These are phyloP conservation scores for Aphrophora alni DNA, from an alignment of 2,888 invertebrate species.

Conservation along the genomic window DNA sequence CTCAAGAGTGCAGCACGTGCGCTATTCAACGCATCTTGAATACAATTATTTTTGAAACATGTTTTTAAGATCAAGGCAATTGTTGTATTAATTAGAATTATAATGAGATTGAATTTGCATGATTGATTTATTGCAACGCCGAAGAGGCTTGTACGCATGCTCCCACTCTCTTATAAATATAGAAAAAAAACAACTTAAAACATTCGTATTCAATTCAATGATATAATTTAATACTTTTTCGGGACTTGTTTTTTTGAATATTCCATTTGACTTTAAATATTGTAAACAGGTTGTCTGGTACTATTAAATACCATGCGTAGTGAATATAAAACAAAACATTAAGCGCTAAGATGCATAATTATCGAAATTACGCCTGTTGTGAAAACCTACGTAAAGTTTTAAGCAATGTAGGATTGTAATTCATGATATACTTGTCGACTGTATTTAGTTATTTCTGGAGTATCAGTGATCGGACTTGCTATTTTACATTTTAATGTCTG, in stretches of 20 bases:
- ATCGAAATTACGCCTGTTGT: neutral
- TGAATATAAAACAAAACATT: neutral
- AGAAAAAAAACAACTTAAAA: neutral
- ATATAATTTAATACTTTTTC: neutral
- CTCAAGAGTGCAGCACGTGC: neutral
- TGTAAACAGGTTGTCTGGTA: neutral
- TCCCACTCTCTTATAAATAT: neutral
- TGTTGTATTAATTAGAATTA: neutral
- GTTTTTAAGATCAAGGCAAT: constrained; percentile 3
- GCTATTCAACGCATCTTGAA: neutral
- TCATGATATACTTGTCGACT: no score
- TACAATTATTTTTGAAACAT: neutral
- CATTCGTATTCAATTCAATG: neutral
- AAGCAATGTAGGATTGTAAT: no score
- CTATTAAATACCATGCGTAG: neutral
- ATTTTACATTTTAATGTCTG: no score
- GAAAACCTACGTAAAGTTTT: no score
- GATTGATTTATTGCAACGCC: neutral
- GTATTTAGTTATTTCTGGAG: no score
- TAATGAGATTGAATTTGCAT: neutral
- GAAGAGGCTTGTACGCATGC: neutral
- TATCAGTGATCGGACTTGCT: no score
- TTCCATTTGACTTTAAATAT: neutral
- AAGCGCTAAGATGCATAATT: neutral
- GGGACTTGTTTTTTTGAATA: no score